A percentile compares a stretch with the other conserved stretches of the same genome.
Evolutionary conservation across 2,888 invertebrate genomes (phyloP).

Genomic region (Auanema freiburgensis): DNA sequence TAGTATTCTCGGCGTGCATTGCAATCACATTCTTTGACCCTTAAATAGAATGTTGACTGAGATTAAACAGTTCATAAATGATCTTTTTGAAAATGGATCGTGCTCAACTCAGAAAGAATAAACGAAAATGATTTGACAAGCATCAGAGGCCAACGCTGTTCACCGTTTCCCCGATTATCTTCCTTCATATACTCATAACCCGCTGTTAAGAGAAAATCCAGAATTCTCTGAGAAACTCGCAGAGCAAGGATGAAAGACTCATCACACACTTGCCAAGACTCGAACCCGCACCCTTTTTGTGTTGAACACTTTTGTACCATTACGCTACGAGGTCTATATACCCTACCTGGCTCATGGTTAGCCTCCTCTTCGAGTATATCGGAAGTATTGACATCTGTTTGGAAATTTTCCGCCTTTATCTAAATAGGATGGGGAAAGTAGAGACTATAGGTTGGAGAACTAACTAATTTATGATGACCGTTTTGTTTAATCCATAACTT

Average conservation of each 20-base stretch:
- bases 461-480: slow-evolving; percentile 19
- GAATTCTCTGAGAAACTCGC: slow-evolving; percentile 7
- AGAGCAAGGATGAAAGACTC: slow-evolving; percentile 14
- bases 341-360: slow-evolving; percentile 4
- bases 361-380: not conserved
- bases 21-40: slow-evolving; percentile 30
- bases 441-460: no score
- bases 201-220: not conserved
- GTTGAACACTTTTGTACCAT: not conserved
- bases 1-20: slow-evolving; percentile 29
- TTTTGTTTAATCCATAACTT: slow-evolving; percentile 29
- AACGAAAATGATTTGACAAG: not conserved
- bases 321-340: not conserved
- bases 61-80: not conserved
- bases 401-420: not conserved
- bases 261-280: slow-evolving; percentile 5
- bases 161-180: slow-evolving; percentile 5
- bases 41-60: slow-evolving; percentile 10
- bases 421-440: not conserved
- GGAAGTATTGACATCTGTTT: not conserved
- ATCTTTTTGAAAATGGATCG: no score
- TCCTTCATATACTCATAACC: slow-evolving; percentile 7
- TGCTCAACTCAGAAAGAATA: not conserved
- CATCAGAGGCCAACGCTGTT: slow-evolving; percentile 9
- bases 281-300: not conserved